Percentiles rank a stretch among this genome's conserved stretches.
These are phyloP conservation scores for Pontoporia blainvillei DNA, from an alignment of 2,113 vertebrate genomes.

Conservation along the genomic window DNA sequence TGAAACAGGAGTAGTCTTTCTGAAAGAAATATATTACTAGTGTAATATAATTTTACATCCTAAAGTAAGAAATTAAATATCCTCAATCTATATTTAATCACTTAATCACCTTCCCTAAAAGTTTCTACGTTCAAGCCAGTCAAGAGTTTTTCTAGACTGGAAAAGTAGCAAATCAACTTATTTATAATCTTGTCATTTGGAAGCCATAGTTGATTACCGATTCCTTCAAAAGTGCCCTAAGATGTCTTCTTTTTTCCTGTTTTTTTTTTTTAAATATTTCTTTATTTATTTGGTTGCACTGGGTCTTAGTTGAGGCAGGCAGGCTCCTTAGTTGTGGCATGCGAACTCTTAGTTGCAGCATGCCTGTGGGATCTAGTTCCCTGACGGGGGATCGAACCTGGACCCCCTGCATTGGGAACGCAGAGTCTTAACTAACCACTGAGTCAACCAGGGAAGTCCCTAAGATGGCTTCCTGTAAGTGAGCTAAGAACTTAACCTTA, in stretches of 20 bases:
- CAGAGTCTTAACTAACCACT: too few relatives aligned
- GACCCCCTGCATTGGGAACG: too few relatives aligned
- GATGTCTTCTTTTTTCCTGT: not conserved
- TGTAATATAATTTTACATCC: not conserved
- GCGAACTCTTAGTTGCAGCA: too few relatives aligned
- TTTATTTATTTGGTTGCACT: too few relatives aligned
- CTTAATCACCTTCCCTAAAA: not conserved
- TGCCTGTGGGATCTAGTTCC: too few relatives aligned
- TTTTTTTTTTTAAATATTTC: too few relatives aligned
- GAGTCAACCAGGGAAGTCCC: too few relatives aligned
- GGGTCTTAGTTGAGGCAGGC: too few relatives aligned
- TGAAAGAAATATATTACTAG: not conserved
- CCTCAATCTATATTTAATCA: not conserved
- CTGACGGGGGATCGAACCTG: too few relatives aligned
- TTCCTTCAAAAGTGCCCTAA: not conserved
- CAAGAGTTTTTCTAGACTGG: not conserved
- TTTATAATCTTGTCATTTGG: not conserved
- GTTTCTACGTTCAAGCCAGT: not conserved
- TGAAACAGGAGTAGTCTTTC: not conserved
- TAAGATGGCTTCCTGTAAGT: not conserved
- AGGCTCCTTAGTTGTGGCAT: too few relatives aligned
- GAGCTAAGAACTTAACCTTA: not conserved
- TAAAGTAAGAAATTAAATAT: slow-evolving; percentile 3
- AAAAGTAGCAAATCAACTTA: not conserved
- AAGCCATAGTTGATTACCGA: not conserved